phyloP scores from a whole-genome alignment of 1,140 invertebrate genomes.

The Lordiphosa mommai region DNA sequence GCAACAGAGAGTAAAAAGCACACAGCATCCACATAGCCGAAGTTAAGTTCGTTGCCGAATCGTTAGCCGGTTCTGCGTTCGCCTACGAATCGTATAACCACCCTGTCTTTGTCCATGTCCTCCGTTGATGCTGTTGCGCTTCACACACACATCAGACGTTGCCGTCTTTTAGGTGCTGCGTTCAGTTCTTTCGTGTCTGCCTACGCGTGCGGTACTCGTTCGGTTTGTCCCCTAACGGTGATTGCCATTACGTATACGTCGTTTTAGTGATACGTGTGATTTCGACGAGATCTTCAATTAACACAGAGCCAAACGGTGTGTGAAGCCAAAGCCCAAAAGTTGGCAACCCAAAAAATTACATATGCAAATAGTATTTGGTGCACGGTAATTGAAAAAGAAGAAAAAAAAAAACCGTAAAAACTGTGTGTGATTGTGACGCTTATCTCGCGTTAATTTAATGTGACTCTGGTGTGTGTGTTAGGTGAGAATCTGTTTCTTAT shows the following conservation, averaged over 20 bases:
- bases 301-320: conserved; percentile 11
- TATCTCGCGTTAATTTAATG: conserved; percentile 19
- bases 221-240: conserved; percentile 7
- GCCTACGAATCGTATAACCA: conserved; percentile 26
- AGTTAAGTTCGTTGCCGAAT: conserved; percentile 1
- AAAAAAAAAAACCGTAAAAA: neutral
- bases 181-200: conserved; percentile 72
- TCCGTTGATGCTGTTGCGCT: conserved; percentile 59
- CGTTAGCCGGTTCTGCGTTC: conserved; percentile 5
- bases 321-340: conserved; percentile 2
- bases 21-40: conserved; percentile 44
- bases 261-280: conserved; percentile 13
- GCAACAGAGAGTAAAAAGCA: neutral
- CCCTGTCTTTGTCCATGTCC: conserved; percentile 28
- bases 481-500: conserved; percentile 8
- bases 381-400: conserved; percentile 20
- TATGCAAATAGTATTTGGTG: conserved; percentile 37
- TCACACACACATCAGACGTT: conserved; percentile 20
- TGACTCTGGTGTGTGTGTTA: conserved; percentile 26
- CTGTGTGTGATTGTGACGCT: conserved; percentile 17
- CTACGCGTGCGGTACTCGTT: conserved; percentile 58
- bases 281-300: conserved; percentile 39
- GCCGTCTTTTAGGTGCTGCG: conserved; percentile 41
- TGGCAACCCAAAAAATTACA: conserved; percentile 36
- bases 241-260: neutral